phyloP scores from a whole-genome alignment of 1,140 invertebrate species.

The Zophobas morio region DNA sequence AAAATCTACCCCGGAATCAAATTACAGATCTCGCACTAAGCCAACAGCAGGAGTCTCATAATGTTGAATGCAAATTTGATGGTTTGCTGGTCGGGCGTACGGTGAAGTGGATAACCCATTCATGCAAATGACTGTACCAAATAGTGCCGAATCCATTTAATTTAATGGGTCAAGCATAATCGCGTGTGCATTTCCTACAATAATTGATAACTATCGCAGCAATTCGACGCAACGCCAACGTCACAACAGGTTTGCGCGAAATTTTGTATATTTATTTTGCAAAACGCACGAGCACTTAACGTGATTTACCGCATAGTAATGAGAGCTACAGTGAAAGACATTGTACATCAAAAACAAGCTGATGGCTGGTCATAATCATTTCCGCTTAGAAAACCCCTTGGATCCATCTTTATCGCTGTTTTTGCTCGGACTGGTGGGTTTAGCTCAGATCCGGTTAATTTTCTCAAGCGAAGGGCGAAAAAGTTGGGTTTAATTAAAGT shows the following conservation, averaged over 20 bases:
- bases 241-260: no score
- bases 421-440: neutral
- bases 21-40: neutral
- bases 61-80: constrained; percentile 29
- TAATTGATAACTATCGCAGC: neutral
- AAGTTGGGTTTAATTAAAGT: no score
- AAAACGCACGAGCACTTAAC: no score
- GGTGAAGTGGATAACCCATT: constrained; percentile 13
- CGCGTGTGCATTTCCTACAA: neutral
- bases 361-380: neutral
- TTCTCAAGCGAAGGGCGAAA: no score
- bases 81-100: neutral
- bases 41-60: neutral
- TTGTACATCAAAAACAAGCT: neutral
- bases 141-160: neutral
- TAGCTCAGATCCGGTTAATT: neutral
- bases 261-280: no score
- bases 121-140: constrained; percentile 27
- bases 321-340: no score
- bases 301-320: no score
- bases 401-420: neutral
- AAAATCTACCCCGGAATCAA: neutral
- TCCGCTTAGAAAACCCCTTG: neutral
- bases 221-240: neutral
- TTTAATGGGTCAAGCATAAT: neutral